Evolutionary conservation across 2,113 vertebrate genomes (phyloP).

Genomic region (Callaeas wilsoni): DNA sequence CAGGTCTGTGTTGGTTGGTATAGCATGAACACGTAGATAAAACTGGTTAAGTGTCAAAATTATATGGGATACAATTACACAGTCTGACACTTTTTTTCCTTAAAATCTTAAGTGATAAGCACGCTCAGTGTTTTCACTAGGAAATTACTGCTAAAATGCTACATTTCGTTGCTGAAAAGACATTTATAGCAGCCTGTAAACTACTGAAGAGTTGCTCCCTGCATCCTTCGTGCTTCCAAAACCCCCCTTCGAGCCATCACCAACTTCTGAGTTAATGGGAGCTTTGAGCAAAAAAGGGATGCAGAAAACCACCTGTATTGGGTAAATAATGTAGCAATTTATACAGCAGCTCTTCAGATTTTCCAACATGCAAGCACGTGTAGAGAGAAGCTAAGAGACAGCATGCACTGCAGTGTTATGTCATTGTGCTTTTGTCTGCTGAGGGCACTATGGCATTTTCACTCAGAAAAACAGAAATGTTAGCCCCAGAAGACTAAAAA

Average conservation of each 20-base stretch:
- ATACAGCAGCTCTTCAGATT: constrained; percentile 16
- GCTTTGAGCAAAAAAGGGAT: neutral
- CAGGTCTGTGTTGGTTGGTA: neutral
- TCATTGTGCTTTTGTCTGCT: constrained; percentile 47
- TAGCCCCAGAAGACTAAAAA: constrained; percentile 16
- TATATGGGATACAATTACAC: constrained; percentile 17
- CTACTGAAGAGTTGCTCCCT: neutral
- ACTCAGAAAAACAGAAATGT: neutral
- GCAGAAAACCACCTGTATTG: neutral
- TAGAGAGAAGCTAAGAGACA: neutral
- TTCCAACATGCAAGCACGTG: constrained; percentile 17
- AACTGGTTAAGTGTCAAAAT: constrained; percentile 13
- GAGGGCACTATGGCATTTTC: constrained; percentile 23
- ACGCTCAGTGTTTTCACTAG: constrained; percentile 60
- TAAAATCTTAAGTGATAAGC: constrained; percentile 43
- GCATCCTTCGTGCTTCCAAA: neutral
- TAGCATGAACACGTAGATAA: neutral
- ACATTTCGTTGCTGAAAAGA: constrained; percentile 50
- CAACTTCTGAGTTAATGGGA: neutral
- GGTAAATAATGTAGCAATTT: constrained; percentile 29
- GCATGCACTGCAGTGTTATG: constrained; percentile 22
- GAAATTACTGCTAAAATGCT: constrained; percentile 53
- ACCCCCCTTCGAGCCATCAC: neutral
- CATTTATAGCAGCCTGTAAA: constrained; percentile 42
- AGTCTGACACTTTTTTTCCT: constrained; percentile 10